Evolutionary conservation across 2,113 vertebrate species (phyloP).

Genomic region (Numenius arquata): DNA sequence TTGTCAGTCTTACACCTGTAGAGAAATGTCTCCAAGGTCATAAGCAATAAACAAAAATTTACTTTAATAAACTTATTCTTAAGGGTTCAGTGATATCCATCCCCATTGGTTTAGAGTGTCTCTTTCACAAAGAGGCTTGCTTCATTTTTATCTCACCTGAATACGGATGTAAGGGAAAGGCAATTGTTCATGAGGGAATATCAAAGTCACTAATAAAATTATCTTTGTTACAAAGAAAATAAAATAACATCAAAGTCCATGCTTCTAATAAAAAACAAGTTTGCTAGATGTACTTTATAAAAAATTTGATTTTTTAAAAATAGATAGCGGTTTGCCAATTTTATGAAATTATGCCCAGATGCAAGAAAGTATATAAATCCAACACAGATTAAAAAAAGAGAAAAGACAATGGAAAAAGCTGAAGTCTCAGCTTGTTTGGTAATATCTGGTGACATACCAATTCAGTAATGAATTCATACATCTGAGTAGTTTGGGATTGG

Average conservation of each 20-base stretch:
- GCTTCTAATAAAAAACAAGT: neutral
- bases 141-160: neutral
- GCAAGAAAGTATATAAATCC: neutral
- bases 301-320: neutral
- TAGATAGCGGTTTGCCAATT: neutral
- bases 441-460: neutral
- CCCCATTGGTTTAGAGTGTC: neutral
- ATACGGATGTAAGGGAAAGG: neutral
- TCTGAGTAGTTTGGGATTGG: neutral
- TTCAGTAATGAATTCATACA: neutral
- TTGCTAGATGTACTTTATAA: neutral
- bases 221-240: neutral
- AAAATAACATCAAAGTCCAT: neutral
- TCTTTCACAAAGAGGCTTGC: neutral
- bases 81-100: neutral
- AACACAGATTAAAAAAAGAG: neutral
- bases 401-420: neutral
- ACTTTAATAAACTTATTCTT: neutral
- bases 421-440: neutral
- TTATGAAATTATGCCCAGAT: neutral
- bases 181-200: neutral
- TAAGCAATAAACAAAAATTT: neutral
- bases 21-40: neutral
- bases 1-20: neutral
- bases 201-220: neutral